These are phyloP conservation scores for Anorthoa munda DNA, from an alignment of 2,888 invertebrate genomes.

Conservation along the genomic window DNA sequence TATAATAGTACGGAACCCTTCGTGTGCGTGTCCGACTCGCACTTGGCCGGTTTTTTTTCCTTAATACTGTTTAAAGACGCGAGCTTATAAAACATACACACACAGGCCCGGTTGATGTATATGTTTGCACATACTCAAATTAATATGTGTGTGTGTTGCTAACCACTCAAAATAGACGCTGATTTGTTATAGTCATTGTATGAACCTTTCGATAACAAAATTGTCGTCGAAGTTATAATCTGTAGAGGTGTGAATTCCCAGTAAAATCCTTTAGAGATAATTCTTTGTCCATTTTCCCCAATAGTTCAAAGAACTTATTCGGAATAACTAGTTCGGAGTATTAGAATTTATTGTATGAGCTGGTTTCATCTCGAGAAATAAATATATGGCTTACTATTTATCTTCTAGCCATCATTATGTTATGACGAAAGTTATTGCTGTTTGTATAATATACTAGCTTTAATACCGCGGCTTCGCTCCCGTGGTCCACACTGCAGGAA, in stretches of 20 bases:
- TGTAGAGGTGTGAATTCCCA: not conserved
- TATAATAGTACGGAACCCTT: too few species aligned
- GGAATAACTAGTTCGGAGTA: not conserved
- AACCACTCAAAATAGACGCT: not conserved
- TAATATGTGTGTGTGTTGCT: not conserved
- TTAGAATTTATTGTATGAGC: conserved; percentile 1
- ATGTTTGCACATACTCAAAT: not conserved
- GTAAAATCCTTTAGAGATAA: not conserved
- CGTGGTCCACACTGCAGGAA: too few species aligned
- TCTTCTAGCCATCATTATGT: not conserved
- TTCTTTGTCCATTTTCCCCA: conserved; percentile 2
- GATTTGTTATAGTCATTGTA: not conserved
- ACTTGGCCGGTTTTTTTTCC: too few species aligned
- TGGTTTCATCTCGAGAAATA: conserved; percentile 9
- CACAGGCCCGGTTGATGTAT: too few species aligned
- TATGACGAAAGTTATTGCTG: not conserved
- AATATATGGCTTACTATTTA: not conserved
- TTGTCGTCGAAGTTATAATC: not conserved
- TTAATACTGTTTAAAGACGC: too few species aligned
- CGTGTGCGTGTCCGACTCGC: too few species aligned
- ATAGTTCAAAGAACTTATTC: conserved; percentile 24
- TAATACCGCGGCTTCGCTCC: too few species aligned
- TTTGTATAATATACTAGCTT: not conserved
- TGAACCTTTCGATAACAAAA: not conserved
- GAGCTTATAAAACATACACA: too few species aligned